Evolutionary conservation across 2,888 invertebrate genomes (phyloP).

Genomic region (Coelinius sp.): DNA sequence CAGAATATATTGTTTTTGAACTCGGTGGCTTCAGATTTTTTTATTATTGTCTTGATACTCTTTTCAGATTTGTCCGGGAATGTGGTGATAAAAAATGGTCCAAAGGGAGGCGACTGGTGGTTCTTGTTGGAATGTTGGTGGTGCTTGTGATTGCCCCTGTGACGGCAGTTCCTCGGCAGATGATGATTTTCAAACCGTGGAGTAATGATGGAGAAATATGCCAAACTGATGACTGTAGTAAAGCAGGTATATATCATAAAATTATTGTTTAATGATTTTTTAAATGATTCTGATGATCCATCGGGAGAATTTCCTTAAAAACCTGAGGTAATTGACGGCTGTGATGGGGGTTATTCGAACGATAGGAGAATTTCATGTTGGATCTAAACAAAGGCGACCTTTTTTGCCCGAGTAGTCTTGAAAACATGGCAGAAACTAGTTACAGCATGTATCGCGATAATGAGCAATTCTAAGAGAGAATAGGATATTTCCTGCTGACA

Average conservation of each 20-base stretch:
- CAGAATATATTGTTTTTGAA: neutral
- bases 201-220: conserved; percentile 70
- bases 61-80: conserved; percentile 49
- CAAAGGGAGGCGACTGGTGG: conserved; percentile 61
- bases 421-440: too few species aligned
- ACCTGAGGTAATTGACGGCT: too few species aligned
- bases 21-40: conserved; percentile 48
- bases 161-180: conserved; percentile 63
- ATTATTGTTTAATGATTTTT: neutral
- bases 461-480: too few species aligned
- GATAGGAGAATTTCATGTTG: too few species aligned
- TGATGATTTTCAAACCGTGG: conserved; percentile 58
- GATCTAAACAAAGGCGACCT: too few species aligned
- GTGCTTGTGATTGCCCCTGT: conserved; percentile 65
- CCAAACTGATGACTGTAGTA: conserved; percentile 76
- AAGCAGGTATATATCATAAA: conserved; percentile 72
- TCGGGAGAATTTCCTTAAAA: too few species aligned
- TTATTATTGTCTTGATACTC: neutral
- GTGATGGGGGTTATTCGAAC: too few species aligned
- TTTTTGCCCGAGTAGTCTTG: too few species aligned
- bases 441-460: too few species aligned
- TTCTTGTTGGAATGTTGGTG: conserved; percentile 63
- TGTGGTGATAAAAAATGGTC: conserved; percentile 59
- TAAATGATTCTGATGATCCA: neutral
- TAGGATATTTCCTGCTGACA: too few species aligned